Base-by-base conservation (phyloP, 2,113 vertebrate genomes). In the Oncorhynchus mykiss region DNA sequence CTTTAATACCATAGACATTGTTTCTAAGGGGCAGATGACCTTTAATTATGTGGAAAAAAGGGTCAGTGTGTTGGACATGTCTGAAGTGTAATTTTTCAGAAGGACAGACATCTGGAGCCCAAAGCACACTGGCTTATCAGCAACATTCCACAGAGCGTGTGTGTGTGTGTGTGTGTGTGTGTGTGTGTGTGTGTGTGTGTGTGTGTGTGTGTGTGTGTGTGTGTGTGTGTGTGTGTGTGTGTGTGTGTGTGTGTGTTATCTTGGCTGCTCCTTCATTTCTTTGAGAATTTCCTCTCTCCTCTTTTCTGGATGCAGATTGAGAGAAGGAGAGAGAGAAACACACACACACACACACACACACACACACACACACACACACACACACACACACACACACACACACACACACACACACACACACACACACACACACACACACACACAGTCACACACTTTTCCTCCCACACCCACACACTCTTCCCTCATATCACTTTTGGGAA, bases 261-360 rank as follows among this genome's bases (percentile, higher is more conserved):
- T 39, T 82, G 69, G 87, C 86, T 76, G 29, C 7, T 57, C 6
- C 48, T 62, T 20, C 16, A 12, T 74, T 78, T 80, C 83, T 72
- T 51, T 81, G 68, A 65, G 45, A 77, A 82, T 80, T 85, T 84
- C 85, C 80, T 16, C 45, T 54, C 45, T 79, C 27, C 22, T 62
- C 34, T 82, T 81, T 83, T 76, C 29, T 57, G 54, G 54, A 20
- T 4, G 9, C 8, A 8, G 54, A 57, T 9, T 39, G 51, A 20
- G 54, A 57, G 54, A 57, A 57, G 54, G 16, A 57, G 54, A 14
- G 54, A 57, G 51, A 18, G 51, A 57, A 18, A 54, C 5, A 5
- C 31, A 34, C 34, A 31, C 29, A 31, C 29, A 54, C 22, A 24
- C 22, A 24, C 9, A 12, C 3, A 31, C 16, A 3, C 12, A 54